phyloP scores from a whole-genome alignment of 2,888 invertebrate genomes.

The Nematopogon swammerdamellus region DNA sequence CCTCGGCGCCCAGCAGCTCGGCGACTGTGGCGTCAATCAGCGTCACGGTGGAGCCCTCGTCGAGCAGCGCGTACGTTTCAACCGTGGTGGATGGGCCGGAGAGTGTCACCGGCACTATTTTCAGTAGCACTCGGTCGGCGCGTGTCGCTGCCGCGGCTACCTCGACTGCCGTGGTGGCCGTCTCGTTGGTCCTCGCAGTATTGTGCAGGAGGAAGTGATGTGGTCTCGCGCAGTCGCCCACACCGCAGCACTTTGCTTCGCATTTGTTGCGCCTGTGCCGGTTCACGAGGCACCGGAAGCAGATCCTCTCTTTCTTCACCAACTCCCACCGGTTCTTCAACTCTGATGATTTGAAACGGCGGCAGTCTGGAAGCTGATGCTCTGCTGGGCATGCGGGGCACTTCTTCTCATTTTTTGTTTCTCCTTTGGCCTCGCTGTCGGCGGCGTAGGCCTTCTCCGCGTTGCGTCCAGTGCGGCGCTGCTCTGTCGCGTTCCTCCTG shows the following conservation, averaged over 20 bases:
- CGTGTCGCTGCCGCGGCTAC: background rate
- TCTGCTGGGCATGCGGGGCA: background rate
- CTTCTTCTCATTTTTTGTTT: no score
- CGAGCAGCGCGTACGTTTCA: background rate
- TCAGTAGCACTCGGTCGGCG: slow-evolving; percentile 1
- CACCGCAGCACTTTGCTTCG: background rate
- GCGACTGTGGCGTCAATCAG: slow-evolving; percentile 2
- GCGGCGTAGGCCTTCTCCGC: no score
- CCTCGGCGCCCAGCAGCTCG: background rate
- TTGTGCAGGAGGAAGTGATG: slow-evolving; percentile 1
- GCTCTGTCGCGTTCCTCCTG: no score
- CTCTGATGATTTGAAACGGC: background rate
- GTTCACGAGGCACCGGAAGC: slow-evolving; percentile 1
- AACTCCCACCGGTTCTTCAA: slow-evolving; percentile 1
- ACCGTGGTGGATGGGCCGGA: background rate
- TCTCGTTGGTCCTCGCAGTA: background rate
- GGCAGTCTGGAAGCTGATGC: background rate
- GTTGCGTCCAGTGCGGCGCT: no score
- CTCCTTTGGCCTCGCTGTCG: no score
- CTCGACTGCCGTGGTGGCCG: background rate
- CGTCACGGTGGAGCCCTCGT: slow-evolving; percentile 1
- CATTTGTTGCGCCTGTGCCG: background rate
- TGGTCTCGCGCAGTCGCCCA: background rate
- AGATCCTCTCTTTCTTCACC: background rate
- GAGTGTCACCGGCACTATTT: background rate